A percentile compares a stretch with the other conserved stretches of the same genome.
phyloP scores from a whole-genome alignment of 92 coral and sea anemone genomes.

The Micromussa lordhowensis region DNA sequence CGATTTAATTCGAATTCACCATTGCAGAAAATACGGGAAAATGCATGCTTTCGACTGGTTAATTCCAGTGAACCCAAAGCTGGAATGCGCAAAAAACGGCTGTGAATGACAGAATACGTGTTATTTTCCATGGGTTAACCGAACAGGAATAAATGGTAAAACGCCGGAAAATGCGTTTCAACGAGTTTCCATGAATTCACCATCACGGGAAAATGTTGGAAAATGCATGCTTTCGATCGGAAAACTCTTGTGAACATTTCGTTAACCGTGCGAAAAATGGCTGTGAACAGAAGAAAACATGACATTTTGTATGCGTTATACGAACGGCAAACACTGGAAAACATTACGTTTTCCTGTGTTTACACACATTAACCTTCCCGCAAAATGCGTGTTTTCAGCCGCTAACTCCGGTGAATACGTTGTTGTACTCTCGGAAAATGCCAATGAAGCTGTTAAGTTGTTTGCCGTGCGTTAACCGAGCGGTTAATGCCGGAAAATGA shows the following conservation, averaged over 20 bases:
- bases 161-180: slow-evolving; percentile 29
- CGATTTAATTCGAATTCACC: no score
- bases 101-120: slow-evolving; percentile 13
- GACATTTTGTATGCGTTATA: slow-evolving; percentile 5
- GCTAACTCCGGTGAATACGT: slow-evolving; percentile 22
- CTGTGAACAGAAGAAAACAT: slow-evolving; percentile 18
- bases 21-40: slow-evolving; percentile 14
- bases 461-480: slow-evolving; percentile 16
- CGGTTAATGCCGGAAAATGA: slow-evolving; percentile 16
- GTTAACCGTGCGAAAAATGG: slow-evolving; percentile 17
- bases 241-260: slow-evolving; percentile 21
- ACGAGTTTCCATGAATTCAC: slow-evolving; percentile 17
- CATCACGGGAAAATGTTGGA: slow-evolving; percentile 8
- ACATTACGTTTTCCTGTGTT: slow-evolving; percentile 12
- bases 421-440: no score
- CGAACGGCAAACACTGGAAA: slow-evolving; percentile 6
- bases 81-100: slow-evolving; percentile 22
- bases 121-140: slow-evolving; percentile 17
- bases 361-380: slow-evolving; percentile 1
- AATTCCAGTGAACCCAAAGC: slow-evolving; percentile 16
- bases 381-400: slow-evolving; percentile 25
- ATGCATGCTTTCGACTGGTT: slow-evolving; percentile 27
- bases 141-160: slow-evolving; percentile 8
- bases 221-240: slow-evolving; percentile 16
- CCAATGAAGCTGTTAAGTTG: no score